Evolutionary conservation across 2,797 vertebrate species (phyloP), one percentile per base, ranked within the genome.

Genomic region (Pelodytes ibericus): DNA sequence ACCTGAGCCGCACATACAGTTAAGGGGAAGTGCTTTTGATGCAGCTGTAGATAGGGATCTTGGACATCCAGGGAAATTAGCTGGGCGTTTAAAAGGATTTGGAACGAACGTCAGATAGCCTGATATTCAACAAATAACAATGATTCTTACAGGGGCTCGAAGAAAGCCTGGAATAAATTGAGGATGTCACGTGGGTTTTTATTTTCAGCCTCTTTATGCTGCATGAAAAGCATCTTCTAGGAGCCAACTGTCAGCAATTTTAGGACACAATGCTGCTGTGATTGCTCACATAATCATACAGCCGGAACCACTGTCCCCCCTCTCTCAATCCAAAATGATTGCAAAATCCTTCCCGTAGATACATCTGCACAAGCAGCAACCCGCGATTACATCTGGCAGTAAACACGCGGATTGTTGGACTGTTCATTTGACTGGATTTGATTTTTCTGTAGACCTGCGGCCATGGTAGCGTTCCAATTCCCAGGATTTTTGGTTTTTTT

Each of bases 241-340:
- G 62, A 27, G 8, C 39, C 39, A 44, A n/a, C 39, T 66, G 47
- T 27, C 30, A 49, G 26, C 69, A 61, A 27, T 57, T 56, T 65
- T 31, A 22, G n/a, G n/a, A 65, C 24, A 74, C 49, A 74, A 74
- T 66, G 62, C 51, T 29, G 9, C 33, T 25, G 31, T 74, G 72
- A 74, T 74, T 74, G 62, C 72, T 2, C 39, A 29, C 63, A 66
- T 66, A 41, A 39, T 51, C 41, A 30, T 31, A 29, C 13, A 67
- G 27, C 41, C 16, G 64, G 26, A 67, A n/a, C 44, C 22, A 15
- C 24, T 20, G n/a, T 20, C 11, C n/a, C n/a, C n/a, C n/a, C 26
- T 31, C 5, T 26, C 64, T 20, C 44, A 22, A 27, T 61, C n/a
- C 13, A 20, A 62, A 72, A 62, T 26, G 27, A 62, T 61, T 51